These are phyloP conservation scores for Atherinosoma microstoma DNA, from an alignment of 2,797 vertebrate genomes.

Conservation along the genomic window DNA sequence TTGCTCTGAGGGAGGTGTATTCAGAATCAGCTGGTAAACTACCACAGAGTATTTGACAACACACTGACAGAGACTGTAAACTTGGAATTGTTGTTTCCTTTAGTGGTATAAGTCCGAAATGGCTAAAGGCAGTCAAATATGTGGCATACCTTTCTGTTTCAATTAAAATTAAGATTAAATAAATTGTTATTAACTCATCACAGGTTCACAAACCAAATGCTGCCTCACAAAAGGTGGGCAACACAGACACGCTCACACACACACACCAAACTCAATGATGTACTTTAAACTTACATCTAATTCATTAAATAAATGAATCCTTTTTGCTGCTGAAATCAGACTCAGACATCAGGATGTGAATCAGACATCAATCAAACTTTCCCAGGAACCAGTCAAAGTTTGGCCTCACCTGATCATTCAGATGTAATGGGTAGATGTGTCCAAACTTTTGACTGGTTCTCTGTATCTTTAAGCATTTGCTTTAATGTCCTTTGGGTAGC, in stretches of 20 bases:
- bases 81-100: no score
- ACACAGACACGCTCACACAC: slow-evolving; percentile 10
- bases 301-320: background rate
- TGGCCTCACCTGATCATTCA: no score
- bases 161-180: no score
- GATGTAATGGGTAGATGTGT: background rate
- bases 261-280: background rate
- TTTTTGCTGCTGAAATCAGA: background rate
- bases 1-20: no score
- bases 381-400: background rate
- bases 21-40: no score
- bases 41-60: no score
- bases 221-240: slow-evolving; percentile 57
- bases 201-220: slow-evolving; percentile 50
- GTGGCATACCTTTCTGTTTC: no score
- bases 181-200: slow-evolving; percentile 13
- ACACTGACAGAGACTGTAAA: no score
- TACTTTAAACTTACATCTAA: background rate
- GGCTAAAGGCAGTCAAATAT: no score
- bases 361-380: background rate
- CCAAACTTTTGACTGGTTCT: no score
- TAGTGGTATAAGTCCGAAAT: no score
- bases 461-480: background rate
- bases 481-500: slow-evolving; percentile 12
- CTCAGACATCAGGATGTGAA: background rate